phyloP scores from a whole-genome alignment of 2,113 vertebrate genomes.

The Myodes glareolus region DNA sequence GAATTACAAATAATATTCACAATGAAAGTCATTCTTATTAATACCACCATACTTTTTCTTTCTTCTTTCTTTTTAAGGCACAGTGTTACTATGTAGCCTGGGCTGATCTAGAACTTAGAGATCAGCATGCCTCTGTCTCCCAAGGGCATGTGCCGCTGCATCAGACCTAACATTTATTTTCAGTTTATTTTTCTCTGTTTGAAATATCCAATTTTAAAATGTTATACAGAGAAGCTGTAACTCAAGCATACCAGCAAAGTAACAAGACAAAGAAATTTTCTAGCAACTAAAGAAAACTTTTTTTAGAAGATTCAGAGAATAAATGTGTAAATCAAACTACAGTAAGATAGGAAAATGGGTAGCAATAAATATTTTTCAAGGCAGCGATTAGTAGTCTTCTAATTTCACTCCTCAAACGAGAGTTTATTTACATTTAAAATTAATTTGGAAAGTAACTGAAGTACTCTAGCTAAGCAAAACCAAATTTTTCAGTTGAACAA shows the following conservation, averaged over 20 bases:
- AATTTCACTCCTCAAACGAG: not conserved
- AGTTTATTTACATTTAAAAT: constrained; percentile 31
- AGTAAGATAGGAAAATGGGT: not conserved
- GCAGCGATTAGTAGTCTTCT: not conserved
- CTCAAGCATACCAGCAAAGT: not conserved
- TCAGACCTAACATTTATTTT: not conserved
- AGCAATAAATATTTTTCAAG: constrained; percentile 42
- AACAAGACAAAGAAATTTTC: constrained; percentile 4
- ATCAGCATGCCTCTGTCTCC: not conserved
- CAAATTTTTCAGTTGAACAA: not conserved
- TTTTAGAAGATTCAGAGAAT: constrained; percentile 14
- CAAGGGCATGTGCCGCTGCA: not conserved
- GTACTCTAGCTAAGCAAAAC: not conserved
- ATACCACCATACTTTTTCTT: not conserved
- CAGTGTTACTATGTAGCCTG: not conserved
- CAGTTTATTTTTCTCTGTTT: constrained; percentile 45
- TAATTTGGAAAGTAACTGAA: constrained; percentile 16
- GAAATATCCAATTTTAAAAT: constrained; percentile 30
- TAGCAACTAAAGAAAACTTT: constrained; percentile 31
- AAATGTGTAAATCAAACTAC: not conserved
- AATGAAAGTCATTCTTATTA: constrained; percentile 4
- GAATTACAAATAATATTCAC: not conserved
- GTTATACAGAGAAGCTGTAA: not conserved
- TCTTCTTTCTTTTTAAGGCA: not conserved
- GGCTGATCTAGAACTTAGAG: not conserved